Conservation (phyloP, 2,113 vertebrate genomes). For the Malaclemys terrapin region DNA sequence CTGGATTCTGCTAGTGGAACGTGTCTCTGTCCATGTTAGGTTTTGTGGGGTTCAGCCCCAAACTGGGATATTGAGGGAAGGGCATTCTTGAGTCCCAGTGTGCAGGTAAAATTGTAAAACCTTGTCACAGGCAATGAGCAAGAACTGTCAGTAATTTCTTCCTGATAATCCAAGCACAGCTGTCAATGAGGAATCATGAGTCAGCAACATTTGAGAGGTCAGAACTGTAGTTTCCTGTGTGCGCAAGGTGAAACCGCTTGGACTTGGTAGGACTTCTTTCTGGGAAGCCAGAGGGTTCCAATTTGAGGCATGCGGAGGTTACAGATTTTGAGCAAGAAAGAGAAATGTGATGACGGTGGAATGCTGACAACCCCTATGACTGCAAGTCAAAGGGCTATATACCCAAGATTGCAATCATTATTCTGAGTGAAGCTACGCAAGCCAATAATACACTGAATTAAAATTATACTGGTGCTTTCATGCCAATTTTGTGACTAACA, state of each 20-base stretch:
- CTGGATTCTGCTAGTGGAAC: not conserved
- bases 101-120: not conserved
- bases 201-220: not conserved
- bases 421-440: not conserved
- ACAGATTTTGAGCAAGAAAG: not conserved
- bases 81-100: not conserved
- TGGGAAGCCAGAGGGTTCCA: not conserved
- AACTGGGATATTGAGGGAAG: not conserved
- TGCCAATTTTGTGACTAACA: accelerated
- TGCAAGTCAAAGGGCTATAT: not conserved
- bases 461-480: not conserved
- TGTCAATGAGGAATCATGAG: not conserved
- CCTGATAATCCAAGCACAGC: not conserved
- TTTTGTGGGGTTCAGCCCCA: accelerated
- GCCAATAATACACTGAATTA: not conserved
- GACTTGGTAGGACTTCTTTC: not conserved
- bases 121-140: not conserved
- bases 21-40: accelerated
- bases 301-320: not conserved
- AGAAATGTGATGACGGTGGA: not conserved
- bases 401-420: not conserved
- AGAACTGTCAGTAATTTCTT: not conserved
- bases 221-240: not conserved
- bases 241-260: not conserved
- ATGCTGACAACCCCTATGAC: not conserved